These are phyloP conservation scores for Oreohelix idahoensis DNA, from an alignment of 1,140 invertebrate species.

Conservation along the genomic window DNA sequence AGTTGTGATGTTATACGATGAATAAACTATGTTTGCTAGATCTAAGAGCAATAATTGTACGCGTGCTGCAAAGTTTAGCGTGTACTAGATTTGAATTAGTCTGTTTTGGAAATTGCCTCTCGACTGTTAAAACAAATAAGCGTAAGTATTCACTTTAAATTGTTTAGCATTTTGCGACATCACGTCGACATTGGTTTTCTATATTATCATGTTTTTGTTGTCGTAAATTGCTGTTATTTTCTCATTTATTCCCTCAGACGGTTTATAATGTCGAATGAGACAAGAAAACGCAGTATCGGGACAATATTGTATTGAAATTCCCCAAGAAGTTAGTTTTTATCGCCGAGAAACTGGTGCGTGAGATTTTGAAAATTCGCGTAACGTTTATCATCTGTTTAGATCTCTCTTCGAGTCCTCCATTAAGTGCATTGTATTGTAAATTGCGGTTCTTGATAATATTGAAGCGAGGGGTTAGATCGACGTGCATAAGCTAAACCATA, in stretches of 20 bases:
- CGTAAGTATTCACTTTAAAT: not conserved
- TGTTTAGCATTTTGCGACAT: not conserved
- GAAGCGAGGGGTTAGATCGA: not conserved
- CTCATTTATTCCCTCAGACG: not conserved
- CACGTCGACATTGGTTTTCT: not conserved
- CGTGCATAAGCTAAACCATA: too few species aligned
- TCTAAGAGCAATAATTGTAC: too few species aligned
- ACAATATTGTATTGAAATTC: not conserved
- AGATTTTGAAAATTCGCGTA: not conserved
- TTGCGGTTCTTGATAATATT: not conserved
- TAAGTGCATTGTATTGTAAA: conserved; percentile 3
- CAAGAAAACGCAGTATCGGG: not conserved
- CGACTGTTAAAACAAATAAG: too few species aligned
- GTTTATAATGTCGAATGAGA: not conserved
- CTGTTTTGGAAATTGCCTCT: too few species aligned
- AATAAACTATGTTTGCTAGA: too few species aligned
- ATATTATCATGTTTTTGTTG: not conserved
- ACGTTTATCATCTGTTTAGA: not conserved
- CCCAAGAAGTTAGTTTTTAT: not conserved
- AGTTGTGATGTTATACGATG: too few species aligned
- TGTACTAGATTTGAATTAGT: too few species aligned
- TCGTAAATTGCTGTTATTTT: not conserved
- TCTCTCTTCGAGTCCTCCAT: not conserved
- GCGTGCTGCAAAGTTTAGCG: too few species aligned
- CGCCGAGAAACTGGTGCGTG: not conserved